Conservation (phyloP, 2,888 invertebrate species). For the Andrena hattorfiana region DNA sequence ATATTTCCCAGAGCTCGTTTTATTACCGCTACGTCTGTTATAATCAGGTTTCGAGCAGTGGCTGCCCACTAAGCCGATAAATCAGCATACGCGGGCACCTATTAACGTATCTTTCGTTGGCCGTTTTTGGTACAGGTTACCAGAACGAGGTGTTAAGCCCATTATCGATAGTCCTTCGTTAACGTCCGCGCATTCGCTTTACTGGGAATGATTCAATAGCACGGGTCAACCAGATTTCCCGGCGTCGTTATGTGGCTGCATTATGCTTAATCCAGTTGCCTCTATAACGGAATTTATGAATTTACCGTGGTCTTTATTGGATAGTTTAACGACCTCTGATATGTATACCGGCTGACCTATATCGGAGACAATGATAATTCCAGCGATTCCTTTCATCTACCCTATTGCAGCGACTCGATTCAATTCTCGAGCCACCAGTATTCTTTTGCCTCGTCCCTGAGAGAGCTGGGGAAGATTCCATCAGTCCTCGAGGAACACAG, state of each 20-base stretch:
- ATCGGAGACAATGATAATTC: neutral
- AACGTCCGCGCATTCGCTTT: neutral
- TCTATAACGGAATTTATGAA: conserved; percentile 27
- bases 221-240: neutral
- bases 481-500: neutral
- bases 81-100: neutral
- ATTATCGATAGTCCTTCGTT: conserved; percentile 16
- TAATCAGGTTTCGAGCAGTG: conserved; percentile 19
- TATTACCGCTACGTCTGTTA: conserved; percentile 40
- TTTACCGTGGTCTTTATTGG: conserved; percentile 7
- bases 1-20: conserved; percentile 44
- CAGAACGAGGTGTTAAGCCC: conserved; percentile 7
- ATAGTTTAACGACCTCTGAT: neutral
- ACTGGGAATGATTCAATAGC: conserved; percentile 17
- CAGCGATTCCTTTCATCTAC: too few relatives aligned
- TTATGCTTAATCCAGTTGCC: conserved; percentile 26
- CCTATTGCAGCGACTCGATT: neutral
- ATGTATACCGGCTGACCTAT: neutral
- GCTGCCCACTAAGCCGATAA: neutral
- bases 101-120: neutral
- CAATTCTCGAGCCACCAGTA: neutral
- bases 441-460: neutral
- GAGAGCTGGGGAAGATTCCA: neutral
- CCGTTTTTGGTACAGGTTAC: neutral
- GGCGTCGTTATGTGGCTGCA: neutral